Percentiles rank a stretch among this genome's conserved stretches.
phyloP scores from a whole-genome alignment of 2,797 vertebrate species.

The Arrhamphus sclerolepis region DNA sequence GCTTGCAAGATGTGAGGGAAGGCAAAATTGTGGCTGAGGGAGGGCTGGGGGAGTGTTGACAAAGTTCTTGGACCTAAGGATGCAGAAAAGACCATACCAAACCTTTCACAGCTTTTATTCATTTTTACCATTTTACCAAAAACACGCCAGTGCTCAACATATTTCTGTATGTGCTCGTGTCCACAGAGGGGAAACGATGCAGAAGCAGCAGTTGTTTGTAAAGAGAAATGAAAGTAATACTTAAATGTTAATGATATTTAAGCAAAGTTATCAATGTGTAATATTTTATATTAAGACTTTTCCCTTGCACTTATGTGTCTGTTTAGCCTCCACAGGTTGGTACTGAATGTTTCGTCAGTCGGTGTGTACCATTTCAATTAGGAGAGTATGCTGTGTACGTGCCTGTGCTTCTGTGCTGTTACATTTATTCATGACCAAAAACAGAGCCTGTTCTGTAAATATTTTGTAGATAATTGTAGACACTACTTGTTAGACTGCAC shows the following conservation, averaged over 20 bases:
- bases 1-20: conserved; percentile 1
- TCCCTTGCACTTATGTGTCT: conserved; percentile 89
- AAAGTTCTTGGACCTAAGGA: conserved; percentile 22
- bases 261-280: conserved; percentile 84
- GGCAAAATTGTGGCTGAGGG: conserved; percentile 4
- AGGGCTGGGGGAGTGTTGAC: not conserved
- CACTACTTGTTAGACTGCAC: conserved; percentile 62
- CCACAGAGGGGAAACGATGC: conserved; percentile 80
- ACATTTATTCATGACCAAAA: conserved; percentile 82
- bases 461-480: conserved; percentile 78
- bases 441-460: conserved; percentile 82
- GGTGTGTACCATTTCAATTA: conserved; percentile 80
- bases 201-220: conserved; percentile 73
- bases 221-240: conserved; percentile 79
- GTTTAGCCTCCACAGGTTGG: conserved; percentile 83
- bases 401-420: conserved; percentile 81
- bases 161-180: conserved; percentile 84
- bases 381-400: conserved; percentile 82
- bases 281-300: conserved; percentile 86
- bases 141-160: conserved; percentile 79
- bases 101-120: conserved; percentile 51
- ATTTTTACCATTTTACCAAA: conserved; percentile 80
- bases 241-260: conserved; percentile 93
- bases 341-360: conserved; percentile 86
- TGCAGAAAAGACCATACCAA: conserved; percentile 56